Conservation (phyloP, 1,140 invertebrate species). For the Ectropis grisescens region DNA sequence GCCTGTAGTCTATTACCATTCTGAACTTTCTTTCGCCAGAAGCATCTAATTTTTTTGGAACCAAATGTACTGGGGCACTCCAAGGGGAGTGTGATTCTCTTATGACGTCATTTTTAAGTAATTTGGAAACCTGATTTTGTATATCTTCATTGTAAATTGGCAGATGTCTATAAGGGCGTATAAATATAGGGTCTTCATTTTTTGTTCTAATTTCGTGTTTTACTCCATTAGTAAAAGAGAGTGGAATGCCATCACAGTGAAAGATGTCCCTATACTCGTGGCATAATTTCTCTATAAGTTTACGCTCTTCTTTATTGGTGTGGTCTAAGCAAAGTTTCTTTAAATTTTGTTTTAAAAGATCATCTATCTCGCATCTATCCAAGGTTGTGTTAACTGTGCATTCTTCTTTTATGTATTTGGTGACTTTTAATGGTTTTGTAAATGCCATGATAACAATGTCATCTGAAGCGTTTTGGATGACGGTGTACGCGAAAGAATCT, state of each 20-base stretch:
- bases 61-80: not conserved
- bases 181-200: slow-evolving; percentile 6
- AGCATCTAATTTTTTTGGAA: slow-evolving; percentile 11
- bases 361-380: slow-evolving; percentile 1
- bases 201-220: slow-evolving; percentile 3
- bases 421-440: slow-evolving; percentile 2
- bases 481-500: slow-evolving; percentile 3
- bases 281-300: slow-evolving; percentile 14
- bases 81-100: slow-evolving; percentile 1
- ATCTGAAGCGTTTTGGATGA: slow-evolving; percentile 6
- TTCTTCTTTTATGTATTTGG: slow-evolving; percentile 1
- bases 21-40: slow-evolving; percentile 8
- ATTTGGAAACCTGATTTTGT: slow-evolving; percentile 2
- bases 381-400: not conserved
- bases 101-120: slow-evolving; percentile 3
- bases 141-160: not conserved
- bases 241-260: slow-evolving; percentile 17
- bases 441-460: slow-evolving; percentile 2
- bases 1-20: slow-evolving; percentile 3
- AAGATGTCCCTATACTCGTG: slow-evolving; percentile 23
- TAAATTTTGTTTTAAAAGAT: slow-evolving; percentile 11
- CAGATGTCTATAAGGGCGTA: slow-evolving; percentile 3
- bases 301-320: slow-evolving; percentile 15
- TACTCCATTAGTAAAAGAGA: slow-evolving; percentile 12
- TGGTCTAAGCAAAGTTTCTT: slow-evolving; percentile 18